Percentiles rank a stretch among this genome's conserved stretches.
These are phyloP conservation scores for Caenorhabditis sp. DNA, from an alignment of 2,888 invertebrate genomes.

Conservation along the genomic window DNA sequence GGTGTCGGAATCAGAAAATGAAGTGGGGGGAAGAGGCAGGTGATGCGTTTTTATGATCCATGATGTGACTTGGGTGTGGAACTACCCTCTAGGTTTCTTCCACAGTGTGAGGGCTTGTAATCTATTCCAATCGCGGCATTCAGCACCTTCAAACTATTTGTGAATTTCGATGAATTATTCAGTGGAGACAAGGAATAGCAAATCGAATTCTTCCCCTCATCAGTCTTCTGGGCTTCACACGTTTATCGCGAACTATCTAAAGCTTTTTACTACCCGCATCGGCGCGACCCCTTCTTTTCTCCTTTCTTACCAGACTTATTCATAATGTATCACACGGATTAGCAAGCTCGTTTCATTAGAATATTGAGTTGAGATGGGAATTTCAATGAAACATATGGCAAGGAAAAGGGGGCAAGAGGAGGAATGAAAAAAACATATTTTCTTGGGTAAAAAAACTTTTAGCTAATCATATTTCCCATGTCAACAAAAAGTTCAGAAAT, in stretches of 20 bases:
- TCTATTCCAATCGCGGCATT: neutral
- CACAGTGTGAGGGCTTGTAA: slow-evolving; percentile 14
- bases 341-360: slow-evolving; percentile 60
- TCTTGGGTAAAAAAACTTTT: slow-evolving; percentile 12
- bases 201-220: slow-evolving; percentile 44
- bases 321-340: slow-evolving; percentile 62
- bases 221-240: slow-evolving; percentile 45
- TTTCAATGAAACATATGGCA: slow-evolving; percentile 59
- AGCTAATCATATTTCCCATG: slow-evolving; percentile 37
- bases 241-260: slow-evolving; percentile 62
- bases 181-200: slow-evolving; percentile 49
- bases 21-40: slow-evolving; percentile 27
- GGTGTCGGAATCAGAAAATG: slow-evolving; percentile 26
- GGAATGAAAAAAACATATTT: slow-evolving; percentile 34
- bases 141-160: slow-evolving; percentile 52
- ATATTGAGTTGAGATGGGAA: slow-evolving; percentile 43
- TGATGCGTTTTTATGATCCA: slow-evolving; percentile 7
- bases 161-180: slow-evolving; percentile 62
- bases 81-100: no score
- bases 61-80: neutral
- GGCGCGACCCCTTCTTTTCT: slow-evolving; percentile 42
- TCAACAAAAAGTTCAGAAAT: neutral
- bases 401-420: neutral
- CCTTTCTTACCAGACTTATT: slow-evolving; percentile 51
- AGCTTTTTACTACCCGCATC: slow-evolving; percentile 63